Evolutionary conservation across 2,888 invertebrate species (phyloP).

Genomic region (Abrostola tripartita): DNA sequence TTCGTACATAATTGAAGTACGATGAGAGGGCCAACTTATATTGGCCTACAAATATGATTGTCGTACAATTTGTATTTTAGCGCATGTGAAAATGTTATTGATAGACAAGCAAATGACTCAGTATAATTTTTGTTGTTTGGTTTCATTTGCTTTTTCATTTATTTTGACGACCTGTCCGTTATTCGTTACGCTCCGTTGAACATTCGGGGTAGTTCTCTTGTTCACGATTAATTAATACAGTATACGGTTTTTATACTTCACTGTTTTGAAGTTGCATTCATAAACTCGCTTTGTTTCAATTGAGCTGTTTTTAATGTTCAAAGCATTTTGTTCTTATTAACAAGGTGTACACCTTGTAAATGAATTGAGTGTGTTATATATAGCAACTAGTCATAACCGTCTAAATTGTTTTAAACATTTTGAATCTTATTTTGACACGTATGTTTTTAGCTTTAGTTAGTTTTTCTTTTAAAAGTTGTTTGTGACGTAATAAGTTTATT

Average conservation of each 20-base stretch:
- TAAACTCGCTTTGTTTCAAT: not conserved
- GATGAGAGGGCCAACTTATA: slow-evolving; percentile 32
- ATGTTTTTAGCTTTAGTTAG: too few species aligned
- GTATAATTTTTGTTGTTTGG: slow-evolving; percentile 31
- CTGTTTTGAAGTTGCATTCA: slow-evolving; percentile 2
- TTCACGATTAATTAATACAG: slow-evolving; percentile 6
- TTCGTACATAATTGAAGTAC: slow-evolving; percentile 22
- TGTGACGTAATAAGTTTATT: too few species aligned
- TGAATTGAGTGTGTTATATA: too few species aligned
- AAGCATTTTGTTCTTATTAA: too few species aligned
- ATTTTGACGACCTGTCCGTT: slow-evolving; percentile 25
- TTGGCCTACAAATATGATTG: slow-evolving; percentile 39
- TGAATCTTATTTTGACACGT: too few species aligned
- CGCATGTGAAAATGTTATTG: slow-evolving; percentile 34
- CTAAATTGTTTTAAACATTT: too few species aligned
- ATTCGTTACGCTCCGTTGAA: not conserved
- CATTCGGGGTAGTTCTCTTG: slow-evolving; percentile 11
- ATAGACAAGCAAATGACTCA: slow-evolving; percentile 41
- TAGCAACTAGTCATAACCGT: too few species aligned
- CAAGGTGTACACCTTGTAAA: too few species aligned
- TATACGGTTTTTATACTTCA: not conserved
- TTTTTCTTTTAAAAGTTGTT: too few species aligned
- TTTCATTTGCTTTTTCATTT: slow-evolving; percentile 19
- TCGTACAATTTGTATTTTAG: slow-evolving; percentile 41
- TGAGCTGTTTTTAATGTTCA: too few species aligned